Conservation (phyloP, 2,113 vertebrate species). For the Urocolius indicus region DNA sequence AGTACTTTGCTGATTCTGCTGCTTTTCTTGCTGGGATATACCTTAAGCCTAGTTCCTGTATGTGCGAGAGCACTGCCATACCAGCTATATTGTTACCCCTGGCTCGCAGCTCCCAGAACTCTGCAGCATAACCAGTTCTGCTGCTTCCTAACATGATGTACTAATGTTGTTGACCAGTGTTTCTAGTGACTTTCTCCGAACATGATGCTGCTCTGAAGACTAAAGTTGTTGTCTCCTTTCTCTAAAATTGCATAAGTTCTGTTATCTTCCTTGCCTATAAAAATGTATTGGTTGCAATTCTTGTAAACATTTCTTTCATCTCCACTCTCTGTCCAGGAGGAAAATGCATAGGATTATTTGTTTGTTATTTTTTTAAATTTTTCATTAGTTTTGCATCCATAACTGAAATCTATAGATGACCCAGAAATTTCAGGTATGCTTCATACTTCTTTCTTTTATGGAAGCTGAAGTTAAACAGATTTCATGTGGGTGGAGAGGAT, state of each 20-base stretch:
- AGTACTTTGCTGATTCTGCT: neutral
- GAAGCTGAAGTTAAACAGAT: neutral
- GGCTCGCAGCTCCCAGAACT: neutral
- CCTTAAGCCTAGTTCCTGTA: rapidly evolving
- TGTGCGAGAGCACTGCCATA: neutral
- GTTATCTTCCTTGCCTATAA: neutral
- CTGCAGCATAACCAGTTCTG: rapidly evolving
- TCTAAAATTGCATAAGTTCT: neutral
- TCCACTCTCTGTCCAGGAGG: neutral
- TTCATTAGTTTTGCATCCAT: neutral
- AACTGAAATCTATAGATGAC: neutral
- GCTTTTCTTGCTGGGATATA: neutral
- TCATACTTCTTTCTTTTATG: neutral
- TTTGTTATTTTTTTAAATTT: neutral
- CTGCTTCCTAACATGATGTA: neutral
- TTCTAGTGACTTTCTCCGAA: neutral
- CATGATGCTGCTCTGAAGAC: neutral
- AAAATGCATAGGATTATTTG: neutral
- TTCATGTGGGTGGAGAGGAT: neutral
- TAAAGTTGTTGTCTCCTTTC: neutral
- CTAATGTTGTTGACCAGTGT: neutral
- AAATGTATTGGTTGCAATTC: neutral
- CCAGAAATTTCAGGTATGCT: neutral
- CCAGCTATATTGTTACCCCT: neutral
- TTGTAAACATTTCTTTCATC: neutral